Base-by-base conservation (phyloP, 2,888 invertebrate species). In the Pammene fasciana region DNA sequence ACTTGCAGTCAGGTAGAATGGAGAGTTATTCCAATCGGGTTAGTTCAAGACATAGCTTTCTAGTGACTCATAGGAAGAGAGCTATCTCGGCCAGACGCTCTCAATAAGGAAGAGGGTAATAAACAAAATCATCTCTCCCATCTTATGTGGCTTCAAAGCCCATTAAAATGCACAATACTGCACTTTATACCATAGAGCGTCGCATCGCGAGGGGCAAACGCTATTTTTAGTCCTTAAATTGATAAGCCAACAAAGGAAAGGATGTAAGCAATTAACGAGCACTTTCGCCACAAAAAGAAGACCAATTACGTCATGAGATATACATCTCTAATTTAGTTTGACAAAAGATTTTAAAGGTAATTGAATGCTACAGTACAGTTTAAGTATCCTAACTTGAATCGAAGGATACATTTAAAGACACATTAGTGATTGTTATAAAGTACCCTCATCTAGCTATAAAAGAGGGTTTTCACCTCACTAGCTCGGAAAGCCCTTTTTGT, bases 21-120 rank as follows among this genome's bases (percentile, higher is more conserved):
- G 83, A 83, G 74, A 87, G 84, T 84, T 89, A 86, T 86, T 84
- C 82, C 84, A 85, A 87, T 85, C 86, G 85, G 89, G 86, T 90
- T 87, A 86, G 84, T 83, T 84, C 82, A 85, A 87, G 89, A 87
- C 88, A 90, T 91, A 79, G 88, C 91, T 92, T 92, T 91, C 92
- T 91, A 91, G 87, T 92, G 92, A 92, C 83, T 92, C 92, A 92
- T 90, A 91, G 92, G 92, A 92, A 91, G 92, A 89, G 90, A 90
- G 89, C 89, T 89, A 92, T 92, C 91, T 89, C 81, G 85, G 83
- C 78, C 92, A 91, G 91, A 91, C 92, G 90, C 82, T 90, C 90
- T 91, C 92, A 92, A 92, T 92, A 90, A 92, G 92, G 92, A 92
- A 92, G 92, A 88, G 89, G 88, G 90, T 87, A 92, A 92, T 92